Conservation (phyloP, 2,888 invertebrate species). For the Macropis europaea region DNA sequence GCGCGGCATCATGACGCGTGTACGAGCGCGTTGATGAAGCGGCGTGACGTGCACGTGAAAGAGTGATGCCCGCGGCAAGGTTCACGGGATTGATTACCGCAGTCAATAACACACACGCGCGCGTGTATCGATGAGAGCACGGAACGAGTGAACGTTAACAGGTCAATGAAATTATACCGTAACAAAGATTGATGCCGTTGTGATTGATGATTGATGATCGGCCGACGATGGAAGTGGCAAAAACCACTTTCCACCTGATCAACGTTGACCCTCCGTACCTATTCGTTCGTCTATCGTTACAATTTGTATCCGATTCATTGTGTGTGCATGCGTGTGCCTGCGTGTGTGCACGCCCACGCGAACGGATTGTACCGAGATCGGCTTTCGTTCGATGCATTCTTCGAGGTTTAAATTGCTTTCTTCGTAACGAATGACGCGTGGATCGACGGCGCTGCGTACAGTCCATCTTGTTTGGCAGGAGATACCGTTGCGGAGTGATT, state of each 20-base stretch:
- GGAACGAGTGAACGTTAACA: constrained; percentile 63
- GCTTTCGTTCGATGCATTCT: not conserved
- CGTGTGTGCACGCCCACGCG: constrained; percentile 18
- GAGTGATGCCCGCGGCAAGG: constrained; percentile 63
- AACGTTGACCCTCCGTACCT: constrained; percentile 43
- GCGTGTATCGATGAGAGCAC: constrained; percentile 62
- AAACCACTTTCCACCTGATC: constrained; percentile 62
- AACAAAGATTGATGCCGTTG: constrained; percentile 65
- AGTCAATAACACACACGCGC: constrained; percentile 63
- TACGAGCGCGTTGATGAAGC: constrained; percentile 22
- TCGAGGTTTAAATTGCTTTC: constrained; percentile 19
- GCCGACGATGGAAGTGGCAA: constrained; percentile 51
- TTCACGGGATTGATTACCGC: constrained; percentile 64
- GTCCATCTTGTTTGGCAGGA: too few species aligned
- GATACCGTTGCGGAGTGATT: too few species aligned
- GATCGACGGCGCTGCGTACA: too few species aligned
- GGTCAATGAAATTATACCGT: constrained; percentile 67
- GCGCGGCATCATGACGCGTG: constrained; percentile 8
- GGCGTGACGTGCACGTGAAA: constrained; percentile 43
- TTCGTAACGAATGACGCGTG: too few species aligned
- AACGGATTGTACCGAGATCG: constrained; percentile 9
- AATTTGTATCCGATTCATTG: constrained; percentile 45
- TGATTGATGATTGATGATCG: constrained; percentile 65
- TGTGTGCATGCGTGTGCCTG: not conserved
- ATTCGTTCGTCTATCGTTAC: constrained; percentile 58